Percentiles rank a stretch among this genome's conserved stretches.
phyloP scores from a whole-genome alignment of 2,888 invertebrate species.

The Margaritifera margaritifera region DNA sequence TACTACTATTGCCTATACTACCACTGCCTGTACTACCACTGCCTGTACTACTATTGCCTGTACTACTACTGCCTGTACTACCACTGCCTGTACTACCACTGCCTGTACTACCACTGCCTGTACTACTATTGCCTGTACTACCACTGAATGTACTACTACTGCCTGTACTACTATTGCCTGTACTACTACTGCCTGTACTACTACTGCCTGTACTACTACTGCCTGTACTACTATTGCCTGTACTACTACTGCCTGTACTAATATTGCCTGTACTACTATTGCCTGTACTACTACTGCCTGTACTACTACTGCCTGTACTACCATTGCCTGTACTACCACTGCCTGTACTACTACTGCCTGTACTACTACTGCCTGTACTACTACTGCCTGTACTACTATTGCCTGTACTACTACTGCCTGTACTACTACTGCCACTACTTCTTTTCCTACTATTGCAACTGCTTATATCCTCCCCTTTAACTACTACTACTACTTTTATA shows the following conservation, averaged over 20 bases:
- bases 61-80: too few species aligned
- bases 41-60: too few species aligned
- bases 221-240: not conserved
- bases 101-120: not conserved
- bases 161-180: not conserved
- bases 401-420: too few species aligned
- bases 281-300: not conserved
- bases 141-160: conserved; percentile 3
- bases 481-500: too few species aligned
- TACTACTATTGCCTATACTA: too few species aligned
- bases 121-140: not conserved
- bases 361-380: not conserved
- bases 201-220: conserved; percentile 4
- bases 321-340: not conserved
- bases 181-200: conserved; percentile 7
- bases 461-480: too few species aligned
- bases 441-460: too few species aligned
- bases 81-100: not conserved
- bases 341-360: not conserved
- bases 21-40: too few species aligned
- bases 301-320: conserved; percentile 1
- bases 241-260: conserved; percentile 4
- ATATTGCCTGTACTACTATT: conserved; percentile 1
- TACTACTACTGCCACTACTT: too few species aligned
- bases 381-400: too few species aligned